Evolutionary conservation across 2,797 vertebrate species (phyloP).

Genomic region (Gymnoscopelus microlampas): DNA sequence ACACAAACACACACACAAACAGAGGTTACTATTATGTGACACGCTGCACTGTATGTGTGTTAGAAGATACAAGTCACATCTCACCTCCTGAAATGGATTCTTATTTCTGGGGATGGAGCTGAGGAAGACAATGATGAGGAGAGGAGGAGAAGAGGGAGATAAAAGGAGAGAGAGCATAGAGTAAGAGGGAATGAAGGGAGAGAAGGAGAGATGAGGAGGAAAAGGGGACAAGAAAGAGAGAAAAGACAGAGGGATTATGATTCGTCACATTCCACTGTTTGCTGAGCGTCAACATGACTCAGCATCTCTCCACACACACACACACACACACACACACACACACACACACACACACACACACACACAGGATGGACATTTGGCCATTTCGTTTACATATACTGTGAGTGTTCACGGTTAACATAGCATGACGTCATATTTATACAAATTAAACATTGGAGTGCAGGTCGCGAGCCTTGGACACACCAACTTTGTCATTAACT

Average conservation of each 20-base stretch:
- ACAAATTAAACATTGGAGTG: too few relatives aligned
- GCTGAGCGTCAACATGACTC: background rate
- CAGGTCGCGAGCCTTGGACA: too few relatives aligned
- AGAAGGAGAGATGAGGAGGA: background rate
- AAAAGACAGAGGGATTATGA: background rate
- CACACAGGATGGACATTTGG: too few relatives aligned
- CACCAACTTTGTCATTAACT: too few relatives aligned
- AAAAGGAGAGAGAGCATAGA: background rate
- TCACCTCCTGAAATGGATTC: slow-evolving; percentile 97
- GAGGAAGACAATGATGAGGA: slow-evolving; percentile 48
- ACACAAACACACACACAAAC: background rate
- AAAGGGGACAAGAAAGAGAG: slow-evolving; percentile 2
- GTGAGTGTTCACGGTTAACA: too few relatives aligned
- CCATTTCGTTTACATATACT: too few relatives aligned
- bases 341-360: too few relatives aligned
- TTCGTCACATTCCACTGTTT: background rate
- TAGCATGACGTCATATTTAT: too few relatives aligned
- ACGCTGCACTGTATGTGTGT: background rate
- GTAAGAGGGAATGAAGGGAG: slow-evolving; percentile 5
- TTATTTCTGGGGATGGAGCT: slow-evolving; percentile 98
- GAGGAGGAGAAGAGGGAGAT: slow-evolving; percentile 1
- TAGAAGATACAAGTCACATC: slow-evolving; percentile 19
- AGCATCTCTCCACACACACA: background rate
- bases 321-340: too few relatives aligned
- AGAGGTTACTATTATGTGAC: background rate